Percentiles rank a stretch among this genome's conserved stretches.
Evolutionary conservation across 2,797 vertebrate species (phyloP).

Genomic region (Cryptoprocta ferox): DNA sequence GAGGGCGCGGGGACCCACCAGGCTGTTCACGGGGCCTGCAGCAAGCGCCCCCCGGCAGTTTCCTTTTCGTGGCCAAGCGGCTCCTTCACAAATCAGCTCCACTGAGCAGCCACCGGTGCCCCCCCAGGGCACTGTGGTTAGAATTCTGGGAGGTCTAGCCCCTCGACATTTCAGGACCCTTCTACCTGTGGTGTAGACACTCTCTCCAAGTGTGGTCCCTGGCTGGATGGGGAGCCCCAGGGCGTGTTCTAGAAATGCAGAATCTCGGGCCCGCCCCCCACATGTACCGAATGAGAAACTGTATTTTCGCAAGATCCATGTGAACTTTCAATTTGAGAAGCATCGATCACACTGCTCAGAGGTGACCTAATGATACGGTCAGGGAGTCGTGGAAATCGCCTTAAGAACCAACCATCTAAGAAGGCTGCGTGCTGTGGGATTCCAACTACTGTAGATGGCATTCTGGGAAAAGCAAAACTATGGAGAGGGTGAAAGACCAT

Average conservation of each 20-base stretch:
- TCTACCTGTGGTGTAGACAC: too few relatives aligned
- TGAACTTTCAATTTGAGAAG: neutral
- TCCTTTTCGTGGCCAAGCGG: too few relatives aligned
- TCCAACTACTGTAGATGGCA: neutral
- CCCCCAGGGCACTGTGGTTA: rapidly evolving
- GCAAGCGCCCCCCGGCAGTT: neutral
- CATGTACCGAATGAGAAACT: neutral
- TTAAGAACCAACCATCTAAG: neutral
- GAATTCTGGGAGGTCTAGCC: neutral
- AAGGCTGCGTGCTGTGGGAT: neutral
- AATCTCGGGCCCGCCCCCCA: neutral
- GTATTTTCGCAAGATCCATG: rapidly evolving
- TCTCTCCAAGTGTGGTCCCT: neutral
- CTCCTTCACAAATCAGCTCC: neutral
- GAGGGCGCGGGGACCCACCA: rapidly evolving
- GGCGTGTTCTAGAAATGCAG: neutral
- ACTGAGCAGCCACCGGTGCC: rapidly evolving
- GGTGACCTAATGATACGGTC: neutral
- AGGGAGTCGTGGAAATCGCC: neutral
- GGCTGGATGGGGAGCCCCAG: neutral
- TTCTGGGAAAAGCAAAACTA: neutral
- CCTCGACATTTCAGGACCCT: neutral
- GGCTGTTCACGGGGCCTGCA: neutral
- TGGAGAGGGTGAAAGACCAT: neutral
- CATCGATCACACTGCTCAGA: neutral